Evolutionary conservation across 2,888 invertebrate genomes (phyloP).

Genomic region (Coremacera marginata): DNA sequence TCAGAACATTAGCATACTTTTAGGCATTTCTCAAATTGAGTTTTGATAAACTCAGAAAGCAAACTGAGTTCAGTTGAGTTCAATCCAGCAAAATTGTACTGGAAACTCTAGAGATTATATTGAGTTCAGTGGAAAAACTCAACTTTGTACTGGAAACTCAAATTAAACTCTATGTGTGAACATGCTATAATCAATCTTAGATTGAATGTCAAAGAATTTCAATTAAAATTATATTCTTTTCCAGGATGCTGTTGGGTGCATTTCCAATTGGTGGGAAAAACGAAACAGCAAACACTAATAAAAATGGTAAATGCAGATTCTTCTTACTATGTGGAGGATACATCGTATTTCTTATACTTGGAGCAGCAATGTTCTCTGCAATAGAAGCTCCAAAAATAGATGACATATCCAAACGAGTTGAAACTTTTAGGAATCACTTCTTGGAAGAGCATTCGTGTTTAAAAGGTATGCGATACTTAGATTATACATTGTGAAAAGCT

Average conservation of each 20-base stretch:
- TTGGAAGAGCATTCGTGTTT: conserved; percentile 75
- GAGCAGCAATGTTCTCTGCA: conserved; percentile 84
- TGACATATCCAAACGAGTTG: conserved; percentile 72
- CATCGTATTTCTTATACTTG: conserved; percentile 75
- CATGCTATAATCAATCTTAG: too few species aligned
- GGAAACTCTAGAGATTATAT: too few species aligned
- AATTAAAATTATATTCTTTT: background rate
- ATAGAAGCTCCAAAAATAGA: conserved; percentile 81
- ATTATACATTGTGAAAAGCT: too few species aligned
- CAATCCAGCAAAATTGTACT: too few species aligned
- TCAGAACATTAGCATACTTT: too few species aligned
- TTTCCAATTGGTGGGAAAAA: conserved; percentile 60
- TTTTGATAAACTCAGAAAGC: too few species aligned
- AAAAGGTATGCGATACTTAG: conserved; percentile 72
- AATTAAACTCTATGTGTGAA: too few species aligned
- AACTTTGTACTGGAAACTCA: too few species aligned
- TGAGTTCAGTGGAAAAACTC: too few species aligned
- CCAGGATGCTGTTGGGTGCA: conserved; percentile 59
- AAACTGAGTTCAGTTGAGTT: too few species aligned
- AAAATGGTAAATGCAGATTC: conserved; percentile 68
- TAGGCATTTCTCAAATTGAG: too few species aligned
- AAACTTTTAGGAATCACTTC: conserved; percentile 73
- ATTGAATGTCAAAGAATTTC: too few species aligned
- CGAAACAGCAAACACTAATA: conserved; percentile 58
- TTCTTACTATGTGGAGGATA: conserved; percentile 70